A percentile compares a stretch with the other conserved stretches of the same genome.
Evolutionary conservation across 1,140 invertebrate genomes (phyloP).

Genomic region (Apis florea): DNA sequence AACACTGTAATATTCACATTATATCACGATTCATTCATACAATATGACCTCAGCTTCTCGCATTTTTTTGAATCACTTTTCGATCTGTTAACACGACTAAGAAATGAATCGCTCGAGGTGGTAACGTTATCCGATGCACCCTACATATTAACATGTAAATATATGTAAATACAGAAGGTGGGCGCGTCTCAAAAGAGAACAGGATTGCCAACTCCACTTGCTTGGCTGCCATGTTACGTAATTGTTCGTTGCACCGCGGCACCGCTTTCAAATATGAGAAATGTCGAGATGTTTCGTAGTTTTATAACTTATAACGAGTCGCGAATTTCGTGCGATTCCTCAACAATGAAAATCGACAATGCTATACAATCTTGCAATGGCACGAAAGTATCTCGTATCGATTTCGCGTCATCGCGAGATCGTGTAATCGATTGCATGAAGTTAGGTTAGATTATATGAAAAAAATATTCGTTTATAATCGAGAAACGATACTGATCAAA

Average conservation of each 20-base stretch:
- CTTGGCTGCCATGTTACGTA: slow-evolving; percentile 49
- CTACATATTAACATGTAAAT: slow-evolving; percentile 60
- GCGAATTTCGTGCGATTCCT: slow-evolving; percentile 16
- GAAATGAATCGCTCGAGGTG: slow-evolving; percentile 16
- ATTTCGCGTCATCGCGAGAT: not conserved
- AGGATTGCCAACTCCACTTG: slow-evolving; percentile 17
- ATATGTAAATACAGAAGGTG: slow-evolving; percentile 55
- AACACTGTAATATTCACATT: not conserved
- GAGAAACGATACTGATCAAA: not conserved
- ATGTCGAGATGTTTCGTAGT: slow-evolving; percentile 11
- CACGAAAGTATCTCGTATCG: slow-evolving; percentile 5
- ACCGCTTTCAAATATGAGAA: slow-evolving; percentile 45
- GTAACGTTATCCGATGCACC: slow-evolving; percentile 31
- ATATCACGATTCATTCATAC: slow-evolving; percentile 8
- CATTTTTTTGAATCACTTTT: slow-evolving; percentile 17
- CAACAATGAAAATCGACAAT: slow-evolving; percentile 5
- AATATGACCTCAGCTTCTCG: not conserved
- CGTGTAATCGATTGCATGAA: not conserved
- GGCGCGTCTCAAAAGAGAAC: slow-evolving; percentile 52
- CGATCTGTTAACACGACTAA: not conserved
- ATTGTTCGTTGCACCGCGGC: slow-evolving; percentile 44
- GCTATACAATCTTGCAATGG: too few relatives aligned
- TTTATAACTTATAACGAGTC: slow-evolving; percentile 33
- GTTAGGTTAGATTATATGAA: not conserved
- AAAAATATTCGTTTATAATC: not conserved